Evolutionary conservation across 2,113 vertebrate genomes (phyloP), one percentile per base, ranked within the genome.

Genomic region (Poicephalus gulielmi): DNA sequence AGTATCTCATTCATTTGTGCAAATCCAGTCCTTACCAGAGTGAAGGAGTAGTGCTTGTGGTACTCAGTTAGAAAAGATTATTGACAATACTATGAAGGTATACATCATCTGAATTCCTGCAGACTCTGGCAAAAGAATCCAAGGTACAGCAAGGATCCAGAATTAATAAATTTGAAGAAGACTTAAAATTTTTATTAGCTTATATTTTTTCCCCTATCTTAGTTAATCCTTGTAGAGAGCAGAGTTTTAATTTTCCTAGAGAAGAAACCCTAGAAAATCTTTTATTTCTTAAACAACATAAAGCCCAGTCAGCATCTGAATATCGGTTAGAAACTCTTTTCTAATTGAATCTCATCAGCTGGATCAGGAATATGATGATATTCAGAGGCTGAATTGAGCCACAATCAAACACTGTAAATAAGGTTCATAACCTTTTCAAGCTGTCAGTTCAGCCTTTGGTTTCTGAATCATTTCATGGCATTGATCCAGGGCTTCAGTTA

Each of bases 381-480:
- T 76, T 82, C 37, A 79, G 77, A 74, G 31, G 17, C 28, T 66
- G 49, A 85, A 82, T 7, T 81, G 55, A 91, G 30, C 12, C 57
- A 43, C 35, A 41, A 57, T 86, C 49, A 91, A 33, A 87, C 66
- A 37, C 47, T 57, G 46, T 78, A 75, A 79, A 64, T 69, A 90
- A 93, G 52, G 68, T 81, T 90, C 90, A 73, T 80, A 84, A 89
- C 62, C 57, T 88, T 92, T 93, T 37, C 37, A 33, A 83, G 31
- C 47, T 86, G 39, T 64, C 90, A 71, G 5, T 60, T 88, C 55
- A 92, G 79, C 14, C 73, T 81, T 71, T 89, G 80, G 57, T 87
- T 88, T 90, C 88, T 92, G 88, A 93, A 81, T 94, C 33, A 79
- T 78, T 93, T 64, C n/a, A 24, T 73, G 88, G 55, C 77, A 47